These are phyloP conservation scores for Macrophya alboannulata DNA, from an alignment of 2,888 invertebrate genomes.

Conservation along the genomic window DNA sequence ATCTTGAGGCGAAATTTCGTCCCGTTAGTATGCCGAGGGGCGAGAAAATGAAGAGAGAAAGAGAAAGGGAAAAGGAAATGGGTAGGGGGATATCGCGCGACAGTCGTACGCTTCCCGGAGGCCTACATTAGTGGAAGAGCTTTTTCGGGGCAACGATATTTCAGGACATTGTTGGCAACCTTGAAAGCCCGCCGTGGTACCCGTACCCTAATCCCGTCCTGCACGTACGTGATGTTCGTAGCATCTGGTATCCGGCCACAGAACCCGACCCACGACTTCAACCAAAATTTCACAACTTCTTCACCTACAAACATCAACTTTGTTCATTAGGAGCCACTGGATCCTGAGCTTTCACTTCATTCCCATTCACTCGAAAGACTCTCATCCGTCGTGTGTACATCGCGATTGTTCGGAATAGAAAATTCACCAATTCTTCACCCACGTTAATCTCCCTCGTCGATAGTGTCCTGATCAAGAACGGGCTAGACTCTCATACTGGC, in stretches of 20 bases:
- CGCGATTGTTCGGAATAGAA: neutral
- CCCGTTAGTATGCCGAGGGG: slow-evolving; percentile 39
- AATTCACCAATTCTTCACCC: neutral
- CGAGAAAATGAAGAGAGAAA: slow-evolving; percentile 49
- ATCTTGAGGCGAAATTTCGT: neutral
- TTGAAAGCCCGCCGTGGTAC: slow-evolving; percentile 51
- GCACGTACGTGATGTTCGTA: slow-evolving; percentile 28
- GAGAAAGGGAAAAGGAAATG: slow-evolving; percentile 23
- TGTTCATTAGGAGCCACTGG: slow-evolving; percentile 7
- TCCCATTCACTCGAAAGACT: neutral
- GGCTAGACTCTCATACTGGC: neutral
- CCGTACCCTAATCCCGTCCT: slow-evolving; percentile 39
- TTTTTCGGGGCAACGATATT: slow-evolving; percentile 59
- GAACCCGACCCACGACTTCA: neutral
- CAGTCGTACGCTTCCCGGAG: slow-evolving; percentile 46
- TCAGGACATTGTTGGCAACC: slow-evolving; percentile 58
- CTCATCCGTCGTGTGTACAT: too few species aligned
- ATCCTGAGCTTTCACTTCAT: neutral
- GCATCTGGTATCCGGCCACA: neutral
- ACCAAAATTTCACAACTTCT: slow-evolving; percentile 5
- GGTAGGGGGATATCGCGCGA: slow-evolving; percentile 29
- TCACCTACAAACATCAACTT: slow-evolving; percentile 30
- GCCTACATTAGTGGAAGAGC: slow-evolving; percentile 58
- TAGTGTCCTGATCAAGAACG: neutral
- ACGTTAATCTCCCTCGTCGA: neutral